A percentile compares a stretch with the other conserved stretches of the same genome.
Conservation (phyloP, 2,888 invertebrate species). For the Seira ritae region DNA sequence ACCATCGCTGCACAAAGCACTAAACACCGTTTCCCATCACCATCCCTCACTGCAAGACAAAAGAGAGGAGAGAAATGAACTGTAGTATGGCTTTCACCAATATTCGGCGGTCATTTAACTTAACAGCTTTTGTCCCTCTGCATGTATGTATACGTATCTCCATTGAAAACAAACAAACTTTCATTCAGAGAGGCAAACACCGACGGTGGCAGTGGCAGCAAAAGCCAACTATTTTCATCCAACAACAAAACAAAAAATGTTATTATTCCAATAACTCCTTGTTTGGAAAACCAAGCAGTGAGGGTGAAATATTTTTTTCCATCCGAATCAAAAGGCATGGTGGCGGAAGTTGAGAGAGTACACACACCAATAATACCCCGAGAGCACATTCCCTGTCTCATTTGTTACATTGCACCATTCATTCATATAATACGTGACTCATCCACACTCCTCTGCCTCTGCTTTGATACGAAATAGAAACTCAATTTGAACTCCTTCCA, state of each 20-base stretch:
- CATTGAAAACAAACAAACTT: background rate
- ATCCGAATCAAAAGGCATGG: too few species aligned
- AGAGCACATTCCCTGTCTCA: slow-evolving; percentile 43
- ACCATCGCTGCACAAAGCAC: too few species aligned
- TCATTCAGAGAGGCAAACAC: background rate
- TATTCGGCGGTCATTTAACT: slow-evolving; percentile 39
- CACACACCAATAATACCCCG: slow-evolving; percentile 27
- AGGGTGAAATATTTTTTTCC: background rate
- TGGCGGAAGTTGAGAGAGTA: background rate
- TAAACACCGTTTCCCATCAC: too few species aligned
- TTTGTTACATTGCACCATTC: slow-evolving; percentile 50
- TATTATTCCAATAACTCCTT: slow-evolving; percentile 46
- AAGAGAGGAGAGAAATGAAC: too few species aligned
- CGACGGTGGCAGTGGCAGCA: background rate
- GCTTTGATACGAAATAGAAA: too few species aligned
- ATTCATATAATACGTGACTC: slow-evolving; percentile 53
- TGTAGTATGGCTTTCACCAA: too few species aligned
- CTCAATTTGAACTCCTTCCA: too few species aligned
- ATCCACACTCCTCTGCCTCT: slow-evolving; percentile 9
- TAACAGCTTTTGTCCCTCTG: background rate
- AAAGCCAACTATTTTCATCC: slow-evolving; percentile 11
- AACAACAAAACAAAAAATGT: slow-evolving; percentile 25
- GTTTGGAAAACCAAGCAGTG: background rate
- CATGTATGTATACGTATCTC: background rate
- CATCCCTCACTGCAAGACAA: too few species aligned